These are phyloP conservation scores for Odontamblyopus rebecca DNA, from an alignment of 2,797 vertebrate species.

Conservation along the genomic window DNA sequence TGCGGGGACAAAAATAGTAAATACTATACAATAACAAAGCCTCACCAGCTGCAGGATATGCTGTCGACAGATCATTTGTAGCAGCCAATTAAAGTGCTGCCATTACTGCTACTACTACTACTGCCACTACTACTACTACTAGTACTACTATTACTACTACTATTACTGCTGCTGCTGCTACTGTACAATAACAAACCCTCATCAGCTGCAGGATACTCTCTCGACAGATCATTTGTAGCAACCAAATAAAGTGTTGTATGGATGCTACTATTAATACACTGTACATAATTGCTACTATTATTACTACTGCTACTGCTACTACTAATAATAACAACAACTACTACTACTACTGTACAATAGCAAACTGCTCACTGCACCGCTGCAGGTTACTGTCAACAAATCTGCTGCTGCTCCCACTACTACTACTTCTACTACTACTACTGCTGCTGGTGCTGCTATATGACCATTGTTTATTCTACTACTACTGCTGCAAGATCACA, in stretches of 20 bases:
- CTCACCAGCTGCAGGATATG: background rate
- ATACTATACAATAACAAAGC: slow-evolving; percentile 7
- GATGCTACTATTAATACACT: no score
- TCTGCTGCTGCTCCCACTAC: background rate
- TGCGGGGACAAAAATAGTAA: slow-evolving; percentile 2
- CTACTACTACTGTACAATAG: background rate
- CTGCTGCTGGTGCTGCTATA: background rate
- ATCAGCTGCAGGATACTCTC: background rate
- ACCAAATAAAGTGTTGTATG: background rate
- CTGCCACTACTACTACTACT: no score
- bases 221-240: background rate
- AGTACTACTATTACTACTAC: no score
- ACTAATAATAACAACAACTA: no score
- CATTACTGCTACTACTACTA: no score
- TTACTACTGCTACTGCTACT: no score
- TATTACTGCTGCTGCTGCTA: background rate
- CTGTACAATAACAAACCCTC: slow-evolving; percentile 1
- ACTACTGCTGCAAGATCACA: background rate
- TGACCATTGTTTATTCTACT: background rate
- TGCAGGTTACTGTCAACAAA: background rate
- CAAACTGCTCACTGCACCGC: background rate
- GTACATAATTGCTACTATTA: no score
- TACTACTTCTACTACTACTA: background rate
- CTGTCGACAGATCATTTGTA: background rate
- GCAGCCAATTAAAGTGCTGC: no score